Evolutionary conservation across 2,797 vertebrate genomes (phyloP).

Genomic region (Lagorchestes hirsutus): DNA sequence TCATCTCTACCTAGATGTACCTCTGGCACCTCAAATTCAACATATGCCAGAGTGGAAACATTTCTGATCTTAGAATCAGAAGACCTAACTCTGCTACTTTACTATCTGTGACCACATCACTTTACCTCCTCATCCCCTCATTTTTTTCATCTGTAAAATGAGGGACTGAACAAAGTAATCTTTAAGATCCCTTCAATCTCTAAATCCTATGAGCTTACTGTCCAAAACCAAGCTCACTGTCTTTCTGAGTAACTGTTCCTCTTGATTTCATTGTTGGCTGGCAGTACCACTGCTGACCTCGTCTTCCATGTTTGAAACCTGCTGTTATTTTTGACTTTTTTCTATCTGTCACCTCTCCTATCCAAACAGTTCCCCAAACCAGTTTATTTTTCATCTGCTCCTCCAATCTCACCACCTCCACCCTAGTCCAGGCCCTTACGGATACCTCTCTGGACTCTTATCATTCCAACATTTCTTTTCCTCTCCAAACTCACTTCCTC

Average conservation of each 20-base stretch:
- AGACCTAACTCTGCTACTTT: neutral
- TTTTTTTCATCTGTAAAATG: neutral
- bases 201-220: neutral
- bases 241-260: neutral
- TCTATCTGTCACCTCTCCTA: neutral
- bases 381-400: neutral
- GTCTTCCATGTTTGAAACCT: neutral
- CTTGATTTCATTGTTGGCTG: neutral
- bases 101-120: neutral
- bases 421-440: neutral
- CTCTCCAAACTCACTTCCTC: neutral
- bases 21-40: neutral
- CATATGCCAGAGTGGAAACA: neutral
- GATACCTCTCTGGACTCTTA: neutral
- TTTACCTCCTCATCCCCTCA: neutral
- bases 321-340: neutral
- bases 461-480: neutral
- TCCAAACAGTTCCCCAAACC: neutral
- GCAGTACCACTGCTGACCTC: neutral
- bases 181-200: neutral
- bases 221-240: neutral
- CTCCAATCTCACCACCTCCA: neutral
- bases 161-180: neutral
- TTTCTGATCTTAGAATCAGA: neutral
- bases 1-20: neutral